phyloP scores from a whole-genome alignment of 2,888 invertebrate genomes.

The Drosophila mulleri region DNA sequence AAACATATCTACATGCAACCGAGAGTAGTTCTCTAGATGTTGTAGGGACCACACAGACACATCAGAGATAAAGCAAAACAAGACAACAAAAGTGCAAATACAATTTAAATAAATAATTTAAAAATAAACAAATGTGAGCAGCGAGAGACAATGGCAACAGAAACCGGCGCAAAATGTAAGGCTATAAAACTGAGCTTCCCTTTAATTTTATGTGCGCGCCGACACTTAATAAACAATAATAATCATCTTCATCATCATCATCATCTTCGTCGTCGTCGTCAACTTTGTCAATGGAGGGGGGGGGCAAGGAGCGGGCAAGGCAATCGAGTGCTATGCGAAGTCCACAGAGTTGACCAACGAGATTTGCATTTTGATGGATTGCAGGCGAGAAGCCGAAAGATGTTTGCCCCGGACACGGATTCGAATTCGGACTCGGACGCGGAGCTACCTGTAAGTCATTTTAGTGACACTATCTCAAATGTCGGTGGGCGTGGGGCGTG shows the following conservation, averaged over 20 bases:
- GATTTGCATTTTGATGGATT: constrained; percentile 84
- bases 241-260: constrained; percentile 45
- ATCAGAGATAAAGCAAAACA: constrained; percentile 40
- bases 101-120: constrained; percentile 22
- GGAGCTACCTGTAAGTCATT: constrained; percentile 74
- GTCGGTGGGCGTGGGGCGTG: constrained; percentile 17
- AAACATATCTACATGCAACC: constrained; percentile 10
- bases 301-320: background rate
- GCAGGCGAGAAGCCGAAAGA: constrained; percentile 61
- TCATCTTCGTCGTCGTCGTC: constrained; percentile 8
- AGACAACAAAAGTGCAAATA: constrained; percentile 10
- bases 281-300: constrained; percentile 12
- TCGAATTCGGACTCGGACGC: background rate
- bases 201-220: constrained; percentile 80
- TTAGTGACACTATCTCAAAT: constrained; percentile 70
- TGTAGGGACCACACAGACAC: constrained; percentile 64
- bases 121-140: constrained; percentile 26
- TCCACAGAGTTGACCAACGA: constrained; percentile 66
- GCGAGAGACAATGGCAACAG: constrained; percentile 32
- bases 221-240: constrained; percentile 82
- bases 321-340: constrained; percentile 57
- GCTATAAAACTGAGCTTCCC: constrained; percentile 75
- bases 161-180: constrained; percentile 59
- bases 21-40: constrained; percentile 20
- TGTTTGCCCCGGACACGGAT: constrained; percentile 45